Base-by-base conservation (phyloP, 2,113 vertebrate species). In the Lepidothrix coronata region DNA sequence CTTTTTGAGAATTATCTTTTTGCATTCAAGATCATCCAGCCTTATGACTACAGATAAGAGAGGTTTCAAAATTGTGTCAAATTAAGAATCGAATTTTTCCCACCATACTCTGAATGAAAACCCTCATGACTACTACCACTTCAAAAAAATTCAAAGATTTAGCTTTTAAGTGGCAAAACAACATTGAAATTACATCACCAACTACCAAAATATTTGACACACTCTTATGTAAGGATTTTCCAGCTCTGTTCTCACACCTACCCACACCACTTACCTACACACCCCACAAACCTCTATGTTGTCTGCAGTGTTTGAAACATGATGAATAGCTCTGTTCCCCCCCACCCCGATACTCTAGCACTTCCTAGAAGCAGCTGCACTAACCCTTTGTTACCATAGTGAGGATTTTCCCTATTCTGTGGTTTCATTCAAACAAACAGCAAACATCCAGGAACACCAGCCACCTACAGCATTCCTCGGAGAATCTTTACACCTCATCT, bases 161-260 rank as follows among this genome's bases (percentile, higher is more conserved):
- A 71, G 19, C n/a, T 91, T 86, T 59, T 27, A 77, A 87, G 77
- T 16, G 12, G 52, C 30, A 84, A 77, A 91, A 37, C 0, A 0
- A 8, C 43, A 24, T 71, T 84, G 44, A 49, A 86, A 77, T 91
- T 88, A 84, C 55, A 55, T 78, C 84, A 92, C 25, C n/a, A 46
- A 7, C 25, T 49, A 89, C 84, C 30, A 92, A 92, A 92, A 89
- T 71, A 88, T 57, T 88, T 49, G 83, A 73, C 72, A 73, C n/a
- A 41, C 7, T 77, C n/a, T 91, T 87, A 86, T 43, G 43, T 79
- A 95, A 95, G 80, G 46, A 89, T 76, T 77, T 92, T 65, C 72
- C 77, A 74, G 63, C 55, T 80, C 83, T 73, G 57, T 54, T 89
- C 28, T 93, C 15, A 2, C 75, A 94, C 49, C 85, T 82, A 33